Evolutionary conservation across 23 tunicate genomes (phyloP).

Genomic region (Corella eumyota): DNA sequence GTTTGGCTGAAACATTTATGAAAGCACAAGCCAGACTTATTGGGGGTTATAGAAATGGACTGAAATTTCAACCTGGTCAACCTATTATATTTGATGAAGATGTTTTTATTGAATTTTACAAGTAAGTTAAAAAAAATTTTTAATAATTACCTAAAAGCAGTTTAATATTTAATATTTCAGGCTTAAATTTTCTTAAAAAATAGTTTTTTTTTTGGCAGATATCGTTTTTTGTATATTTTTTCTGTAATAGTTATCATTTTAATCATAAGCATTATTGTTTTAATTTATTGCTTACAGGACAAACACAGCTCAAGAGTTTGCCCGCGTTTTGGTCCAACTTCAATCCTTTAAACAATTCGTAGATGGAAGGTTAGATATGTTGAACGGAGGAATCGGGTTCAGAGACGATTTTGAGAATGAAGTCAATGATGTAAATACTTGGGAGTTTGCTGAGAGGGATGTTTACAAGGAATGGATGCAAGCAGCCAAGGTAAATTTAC

Average conservation of each 20-base stretch:
- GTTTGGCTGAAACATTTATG: conserved; percentile 47
- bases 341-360: conserved; percentile 77
- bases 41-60: conserved; percentile 67
- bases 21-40: conserved; percentile 70
- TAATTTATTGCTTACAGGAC: conserved; percentile 13
- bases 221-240: too few relatives aligned
- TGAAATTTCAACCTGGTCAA: conserved; percentile 42
- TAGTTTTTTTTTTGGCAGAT: too few relatives aligned
- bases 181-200: too few relatives aligned
- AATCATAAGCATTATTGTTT: too few relatives aligned
- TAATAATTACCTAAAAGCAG: not conserved
- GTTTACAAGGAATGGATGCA: conserved; percentile 72
- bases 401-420: conserved; percentile 70
- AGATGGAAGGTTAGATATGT: conserved; percentile 73
- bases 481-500: conserved; percentile 33
- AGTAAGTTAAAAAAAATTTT: conserved; percentile 9
- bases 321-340: conserved; percentile 40
- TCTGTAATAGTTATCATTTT: too few relatives aligned
- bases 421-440: conserved; percentile 25
- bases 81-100: conserved; percentile 70
- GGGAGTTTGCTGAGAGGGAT: conserved; percentile 16
- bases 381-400: conserved; percentile 76
- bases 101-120: conserved; percentile 46
- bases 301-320: conserved; percentile 35
- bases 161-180: not conserved